Evolutionary conservation across 1,140 invertebrate species (phyloP), one percentile per base, ranked within the genome.

Genomic region (Zaprionus ghesquierei): DNA sequence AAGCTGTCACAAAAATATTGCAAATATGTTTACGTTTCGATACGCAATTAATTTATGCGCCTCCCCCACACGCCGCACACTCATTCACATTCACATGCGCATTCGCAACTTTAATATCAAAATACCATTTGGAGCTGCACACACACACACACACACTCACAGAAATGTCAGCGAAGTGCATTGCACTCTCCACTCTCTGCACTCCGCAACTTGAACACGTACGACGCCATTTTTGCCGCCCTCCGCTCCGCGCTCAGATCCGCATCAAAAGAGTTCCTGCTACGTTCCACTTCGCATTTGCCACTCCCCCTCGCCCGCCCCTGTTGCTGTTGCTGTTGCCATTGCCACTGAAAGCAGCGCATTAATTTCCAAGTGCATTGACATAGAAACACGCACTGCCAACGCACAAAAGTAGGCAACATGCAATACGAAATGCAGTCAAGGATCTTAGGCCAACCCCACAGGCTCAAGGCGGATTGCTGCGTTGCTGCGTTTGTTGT

Each of bases 351-450:
- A 5, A 12, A 71, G 63, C 56, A 68, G 69, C 41, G 41, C 61
- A 80, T 81, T 86, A 86, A 80, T 61, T 68, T 79, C 69, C 65
- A 82, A 89, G 78, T 87, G 76, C 84, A 84, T 79, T 87, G 84
- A 87, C 84, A 87, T 75, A 87, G 69, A 87, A 87, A 86, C 56
- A 77, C 77, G 82, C 76, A 75, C 75, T 72, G 65, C 22, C 5
- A 61, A 58, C 65, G 59, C 76, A 58, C 62, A 71, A 75, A 87
- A 87, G 78, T 73, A 76, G 75, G 79, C 82, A 87, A 76, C 77
- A 29, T 54, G 46, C 66, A 56, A 35, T 55, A 44, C 10, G 51
- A 56, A 69, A 29, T 58, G 33, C 54, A 61, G 60, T 79, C 76
- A 79, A 70, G 53, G 46, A 69, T 61, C 41, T 18, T 6, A 56